Conservation (phyloP, 1,140 invertebrate species). For the Oncopeltus fasciatus region DNA sequence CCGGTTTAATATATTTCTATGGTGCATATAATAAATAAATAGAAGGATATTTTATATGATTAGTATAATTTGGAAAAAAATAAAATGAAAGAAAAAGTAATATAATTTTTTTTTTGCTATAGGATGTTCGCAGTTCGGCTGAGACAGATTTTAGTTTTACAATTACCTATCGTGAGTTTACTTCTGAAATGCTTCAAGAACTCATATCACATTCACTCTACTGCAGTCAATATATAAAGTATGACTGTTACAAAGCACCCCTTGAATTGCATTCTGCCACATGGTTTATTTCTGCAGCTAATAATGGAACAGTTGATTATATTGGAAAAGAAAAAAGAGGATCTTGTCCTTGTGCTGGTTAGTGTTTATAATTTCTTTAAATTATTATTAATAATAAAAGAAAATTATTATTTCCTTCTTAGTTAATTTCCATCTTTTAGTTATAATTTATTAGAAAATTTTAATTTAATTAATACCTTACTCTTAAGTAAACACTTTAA, state of each 20-base stretch:
- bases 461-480: no score
- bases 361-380: conserved; percentile 21
- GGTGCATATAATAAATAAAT: no score
- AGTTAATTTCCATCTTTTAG: no score
- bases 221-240: conserved; percentile 80
- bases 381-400: no score
- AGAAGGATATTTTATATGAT: no score
- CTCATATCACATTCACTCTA: conserved; percentile 75
- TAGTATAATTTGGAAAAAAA: no score
- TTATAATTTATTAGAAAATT: no score
- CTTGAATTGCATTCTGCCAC: conserved; percentile 75
- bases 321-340: conserved; percentile 63
- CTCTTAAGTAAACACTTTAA: no score
- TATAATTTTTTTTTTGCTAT: not conserved
- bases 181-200: conserved; percentile 75
- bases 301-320: conserved; percentile 61
- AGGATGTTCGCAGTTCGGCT: conserved; percentile 57
- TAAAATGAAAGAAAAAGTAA: no score
- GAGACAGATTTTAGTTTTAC: conserved; percentile 67
- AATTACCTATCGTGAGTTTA: conserved; percentile 77
- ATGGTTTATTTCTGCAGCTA: conserved; percentile 72
- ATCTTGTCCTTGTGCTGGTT: conserved; percentile 51
- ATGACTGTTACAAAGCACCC: conserved; percentile 78
- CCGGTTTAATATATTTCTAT: no score
- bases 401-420: no score